phyloP scores from a whole-genome alignment of 2,888 invertebrate species.

The Drosophila borealis region DNA sequence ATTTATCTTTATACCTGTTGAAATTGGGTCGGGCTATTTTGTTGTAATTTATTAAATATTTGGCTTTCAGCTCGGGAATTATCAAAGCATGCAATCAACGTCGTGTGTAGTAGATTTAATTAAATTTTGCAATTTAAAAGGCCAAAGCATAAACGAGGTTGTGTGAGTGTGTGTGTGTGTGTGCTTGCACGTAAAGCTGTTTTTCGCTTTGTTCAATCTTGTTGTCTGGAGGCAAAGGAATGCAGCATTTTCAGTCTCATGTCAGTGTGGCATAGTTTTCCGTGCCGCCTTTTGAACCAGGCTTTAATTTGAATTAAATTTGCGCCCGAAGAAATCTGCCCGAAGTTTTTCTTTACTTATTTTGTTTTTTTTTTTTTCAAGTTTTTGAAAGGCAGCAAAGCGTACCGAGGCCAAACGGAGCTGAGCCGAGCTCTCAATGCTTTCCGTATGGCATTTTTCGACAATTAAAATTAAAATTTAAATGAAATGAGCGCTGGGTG shows the following conservation, averaged over 20 bases:
- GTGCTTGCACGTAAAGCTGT: constrained; percentile 27
- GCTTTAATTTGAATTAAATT: constrained; percentile 72
- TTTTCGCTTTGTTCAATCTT: constrained; percentile 51
- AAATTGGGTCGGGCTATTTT: constrained; percentile 20
- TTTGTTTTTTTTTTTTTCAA: constrained; percentile 30
- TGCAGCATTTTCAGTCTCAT: constrained; percentile 52
- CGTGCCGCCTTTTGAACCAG: constrained; percentile 26
- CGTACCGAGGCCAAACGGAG: constrained; percentile 40
- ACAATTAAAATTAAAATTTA: constrained; percentile 80
- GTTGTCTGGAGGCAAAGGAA: constrained; percentile 60
- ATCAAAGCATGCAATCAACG: constrained; percentile 62
- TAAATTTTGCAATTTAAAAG: constrained; percentile 63
- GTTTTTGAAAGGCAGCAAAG: constrained; percentile 55
- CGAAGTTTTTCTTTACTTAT: constrained; percentile 9
- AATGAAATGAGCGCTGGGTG: constrained; percentile 64
- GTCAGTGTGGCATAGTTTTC: constrained; percentile 60
- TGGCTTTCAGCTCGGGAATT: constrained; percentile 28
- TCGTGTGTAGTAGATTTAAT: constrained; percentile 53
- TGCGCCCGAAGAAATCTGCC: constrained; percentile 44
- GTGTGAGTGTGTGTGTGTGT: background rate
- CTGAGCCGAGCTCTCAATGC: constrained; percentile 62
- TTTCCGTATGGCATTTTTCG: constrained; percentile 73
- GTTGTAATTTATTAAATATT: constrained; percentile 51
- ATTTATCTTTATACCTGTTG: constrained; percentile 26
- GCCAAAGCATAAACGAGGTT: constrained; percentile 7